A percentile compares a stretch with the other conserved stretches of the same genome.
These are phyloP conservation scores for Anoplophora glabripennis DNA, from an alignment of 1,140 invertebrate genomes.

Conservation along the genomic window DNA sequence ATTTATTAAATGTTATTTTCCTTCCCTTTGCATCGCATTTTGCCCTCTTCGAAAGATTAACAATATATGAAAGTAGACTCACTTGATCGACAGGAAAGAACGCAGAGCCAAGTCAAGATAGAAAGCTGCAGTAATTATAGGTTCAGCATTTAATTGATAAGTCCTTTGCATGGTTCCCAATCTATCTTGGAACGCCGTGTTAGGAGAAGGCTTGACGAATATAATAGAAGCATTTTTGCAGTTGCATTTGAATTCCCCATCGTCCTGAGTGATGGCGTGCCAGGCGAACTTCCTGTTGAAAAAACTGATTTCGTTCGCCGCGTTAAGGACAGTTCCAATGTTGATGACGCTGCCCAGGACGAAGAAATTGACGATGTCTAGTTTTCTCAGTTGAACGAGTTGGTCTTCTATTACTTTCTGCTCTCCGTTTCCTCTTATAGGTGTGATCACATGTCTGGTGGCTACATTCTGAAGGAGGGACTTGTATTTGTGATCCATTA, in stretches of 20 bases:
- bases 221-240: constrained; percentile 70
- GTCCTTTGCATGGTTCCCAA: constrained; percentile 65
- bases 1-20: too few relatives aligned
- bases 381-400: constrained; percentile 66
- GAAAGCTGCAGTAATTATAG: constrained; percentile 74
- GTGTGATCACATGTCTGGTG: constrained; percentile 78
- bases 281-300: constrained; percentile 58
- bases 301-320: constrained; percentile 36
- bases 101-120: constrained; percentile 79
- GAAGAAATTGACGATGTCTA: constrained; percentile 88
- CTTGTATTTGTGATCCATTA: constrained; percentile 92
- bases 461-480: constrained; percentile 83
- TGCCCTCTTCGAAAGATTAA: too few relatives aligned
- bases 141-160: constrained; percentile 65
- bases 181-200: constrained; percentile 58
- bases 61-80: constrained; percentile 29
- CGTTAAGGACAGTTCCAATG: constrained; percentile 65
- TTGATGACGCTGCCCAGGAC: constrained; percentile 68
- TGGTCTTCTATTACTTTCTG: constrained; percentile 57
- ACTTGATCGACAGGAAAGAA: constrained; percentile 73
- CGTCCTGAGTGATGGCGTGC: constrained; percentile 66
- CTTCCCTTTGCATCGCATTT: too few relatives aligned
- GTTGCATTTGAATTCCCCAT: constrained; percentile 63
- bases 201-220: constrained; percentile 62
- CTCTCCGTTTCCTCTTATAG: constrained; percentile 53